These are phyloP conservation scores for Apostichopus parvimensis DNA, from an alignment of 35 echinoderm and acorn worm species.

Conservation along the genomic window DNA sequence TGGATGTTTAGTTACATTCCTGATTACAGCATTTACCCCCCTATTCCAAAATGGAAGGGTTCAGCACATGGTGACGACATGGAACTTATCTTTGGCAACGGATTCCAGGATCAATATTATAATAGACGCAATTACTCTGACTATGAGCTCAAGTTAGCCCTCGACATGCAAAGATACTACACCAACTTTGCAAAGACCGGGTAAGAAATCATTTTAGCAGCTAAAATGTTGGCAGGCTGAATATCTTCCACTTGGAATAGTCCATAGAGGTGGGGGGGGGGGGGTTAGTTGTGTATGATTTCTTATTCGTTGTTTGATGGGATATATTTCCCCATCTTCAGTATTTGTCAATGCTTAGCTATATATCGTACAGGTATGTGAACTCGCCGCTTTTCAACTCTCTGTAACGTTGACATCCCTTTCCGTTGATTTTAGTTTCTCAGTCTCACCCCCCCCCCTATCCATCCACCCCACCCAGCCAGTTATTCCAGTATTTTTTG, in stretches of 20 bases:
- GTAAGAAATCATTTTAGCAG: conserved; percentile 50
- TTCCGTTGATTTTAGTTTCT: too few species aligned
- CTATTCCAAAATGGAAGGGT: conserved; percentile 48
- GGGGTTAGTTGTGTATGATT: background rate
- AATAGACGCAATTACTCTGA: conserved; percentile 42
- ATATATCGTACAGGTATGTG: too few species aligned
- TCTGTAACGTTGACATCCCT: too few species aligned
- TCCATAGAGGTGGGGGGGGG: background rate
- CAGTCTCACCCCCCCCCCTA: too few species aligned
- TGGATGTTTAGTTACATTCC: conserved; percentile 57
- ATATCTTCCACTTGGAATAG: background rate
- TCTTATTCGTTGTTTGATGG: too few species aligned
- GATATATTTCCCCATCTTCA: too few species aligned
- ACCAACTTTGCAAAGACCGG: conserved; percentile 93
- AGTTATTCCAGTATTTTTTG: too few species aligned
- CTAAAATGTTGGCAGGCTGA: background rate
- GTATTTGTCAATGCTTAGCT: too few species aligned
- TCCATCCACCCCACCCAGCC: too few species aligned
- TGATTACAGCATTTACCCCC: conserved; percentile 45
- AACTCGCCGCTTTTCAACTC: too few species aligned
- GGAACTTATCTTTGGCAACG: conserved; percentile 62
- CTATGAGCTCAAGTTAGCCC: conserved; percentile 64
- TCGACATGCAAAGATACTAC: conserved; percentile 73
- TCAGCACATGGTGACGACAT: conserved; percentile 78
- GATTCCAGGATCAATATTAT: conserved; percentile 51